Base-by-base conservation (phyloP, 2,113 vertebrate genomes). In the Pseudonaja textilis region DNA sequence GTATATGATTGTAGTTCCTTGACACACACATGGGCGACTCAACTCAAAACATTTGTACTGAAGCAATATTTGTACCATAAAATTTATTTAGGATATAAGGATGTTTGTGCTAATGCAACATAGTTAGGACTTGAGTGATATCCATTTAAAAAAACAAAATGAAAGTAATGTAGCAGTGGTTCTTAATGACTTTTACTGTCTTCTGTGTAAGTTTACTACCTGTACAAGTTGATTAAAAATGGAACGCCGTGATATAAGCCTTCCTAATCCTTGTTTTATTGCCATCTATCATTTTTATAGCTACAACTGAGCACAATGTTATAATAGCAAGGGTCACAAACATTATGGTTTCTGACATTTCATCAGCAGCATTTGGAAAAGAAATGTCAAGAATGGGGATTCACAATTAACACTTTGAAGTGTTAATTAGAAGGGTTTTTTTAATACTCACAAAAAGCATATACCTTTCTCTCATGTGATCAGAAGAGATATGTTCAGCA, bases 371-470 rank as follows among this genome's bases (percentile, higher is more conserved):
- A 74, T 92, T 93, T 96, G 93, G 95, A 95, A 96, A 96, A 96
- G 93, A 96, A n/a, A 93, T n/a, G 95, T 94, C 92, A 95, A 87
- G 95, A 96, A 95, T 93, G 92, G 93, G 93, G 96, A 96, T 95
- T 95, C 95, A 96, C 96, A 97, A 96, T 97, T 97, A 97, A 96
- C 97, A 93, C 96, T 95, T 91, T 92, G 95, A 96, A 96, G 96
- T 97, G 96, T 96, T 97, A 97, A 97, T 97, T 97, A 96, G 95
- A 55, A 93, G 85, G 95, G 45, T 95, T 90, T 90, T 96, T 95
- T 89, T 61, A 93, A 93, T 96, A 64, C 69, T 96, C 96, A 95
- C 94, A 91, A 94, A 96, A 90, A 95, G 92, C 52, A 88, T 95
- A 95, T 95, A 90, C 91, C 94, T 47, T 1, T 93, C 91, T 90